phyloP scores from a whole-genome alignment of 2,888 invertebrate genomes.

The Euzetes globulus region DNA sequence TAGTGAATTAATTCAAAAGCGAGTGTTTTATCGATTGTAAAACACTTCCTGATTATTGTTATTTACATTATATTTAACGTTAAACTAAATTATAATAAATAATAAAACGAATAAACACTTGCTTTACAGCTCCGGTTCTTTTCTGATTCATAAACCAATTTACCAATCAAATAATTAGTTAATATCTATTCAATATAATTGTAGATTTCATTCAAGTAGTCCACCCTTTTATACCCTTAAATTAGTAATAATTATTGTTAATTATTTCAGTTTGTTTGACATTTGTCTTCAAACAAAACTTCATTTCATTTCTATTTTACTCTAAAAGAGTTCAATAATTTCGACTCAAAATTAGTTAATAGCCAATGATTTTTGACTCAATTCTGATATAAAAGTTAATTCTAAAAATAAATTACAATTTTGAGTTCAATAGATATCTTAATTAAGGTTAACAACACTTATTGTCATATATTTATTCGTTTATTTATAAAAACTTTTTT shows the following conservation, averaged over 20 bases:
- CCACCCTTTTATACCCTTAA: not conserved
- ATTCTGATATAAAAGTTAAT: constrained; percentile 16
- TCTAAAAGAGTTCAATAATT: constrained; percentile 1
- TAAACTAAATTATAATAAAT: too few relatives aligned
- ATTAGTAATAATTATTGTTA: too few relatives aligned
- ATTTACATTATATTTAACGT: not conserved
- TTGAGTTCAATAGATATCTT: constrained; percentile 26
- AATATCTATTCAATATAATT: not conserved
- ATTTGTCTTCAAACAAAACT: too few relatives aligned
- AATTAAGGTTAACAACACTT: constrained; percentile 28
- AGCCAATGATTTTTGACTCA: not conserved
- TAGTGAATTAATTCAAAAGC: not conserved
- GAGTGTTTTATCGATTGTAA: too few relatives aligned
- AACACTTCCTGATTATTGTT: not conserved
- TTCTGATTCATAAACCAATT: not conserved
- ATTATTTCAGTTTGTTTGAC: too few relatives aligned
- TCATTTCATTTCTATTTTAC: not conserved
- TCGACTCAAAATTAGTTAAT: constrained; percentile 14
- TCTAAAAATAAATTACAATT: constrained; percentile 16
- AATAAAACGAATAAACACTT: too few relatives aligned
- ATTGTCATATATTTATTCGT: constrained; percentile 19
- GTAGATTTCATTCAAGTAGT: not conserved
- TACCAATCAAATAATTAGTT: not conserved
- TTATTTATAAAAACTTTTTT: not conserved
- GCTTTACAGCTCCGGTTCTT: too few relatives aligned